Base-by-base conservation (phyloP, 2,888 invertebrate genomes). In the Diadegma fenestrale region DNA sequence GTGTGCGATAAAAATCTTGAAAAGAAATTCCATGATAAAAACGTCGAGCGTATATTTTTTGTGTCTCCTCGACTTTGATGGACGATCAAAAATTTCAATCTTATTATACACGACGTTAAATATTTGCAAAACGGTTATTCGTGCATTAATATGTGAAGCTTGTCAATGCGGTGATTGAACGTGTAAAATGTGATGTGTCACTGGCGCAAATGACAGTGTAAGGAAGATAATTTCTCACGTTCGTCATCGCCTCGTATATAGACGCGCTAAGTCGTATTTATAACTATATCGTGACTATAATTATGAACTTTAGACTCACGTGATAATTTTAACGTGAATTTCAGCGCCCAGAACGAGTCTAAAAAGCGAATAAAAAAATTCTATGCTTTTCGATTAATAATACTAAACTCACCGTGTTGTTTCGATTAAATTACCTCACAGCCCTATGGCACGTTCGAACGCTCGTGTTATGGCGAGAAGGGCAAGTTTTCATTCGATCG, bases 401-500 rank as follows among this genome's bases (percentile, higher is more conserved):
- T 30, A 43, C n/a, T 17, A 7, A 26, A 68, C 45, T 69, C 26
- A 68, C 51, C 26, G 22, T 41, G 77, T 45, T 64, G 58, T 72
- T 73, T 79, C 78, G 78, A 84, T 81, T 72, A 75, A 73, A 78
- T 79, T 71, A 30, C 61, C 81, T 61, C 58, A 2, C 37, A 37
- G 37, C 19, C 72, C 64, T 37, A 58, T 66, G 51, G 73, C 73
- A 63, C 37, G 51, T 66, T 78, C 54, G 63, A 33, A 58, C 78
- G 61, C 48, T 72, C 61, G 64, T 22, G 66, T 22, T 78, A 58
- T 30, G n/a, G 30, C 63, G 63, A 48, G 79, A 64, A 64, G 17
- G 22, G 45, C 48, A 63, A 63, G 19, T 63, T 64, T 71, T 80
- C 71, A 61, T 82, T 82, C 81, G 84, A 85, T 85, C 81, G 85